Conservation (phyloP, 2,888 invertebrate species). For the Barypeithes pellucidus region DNA sequence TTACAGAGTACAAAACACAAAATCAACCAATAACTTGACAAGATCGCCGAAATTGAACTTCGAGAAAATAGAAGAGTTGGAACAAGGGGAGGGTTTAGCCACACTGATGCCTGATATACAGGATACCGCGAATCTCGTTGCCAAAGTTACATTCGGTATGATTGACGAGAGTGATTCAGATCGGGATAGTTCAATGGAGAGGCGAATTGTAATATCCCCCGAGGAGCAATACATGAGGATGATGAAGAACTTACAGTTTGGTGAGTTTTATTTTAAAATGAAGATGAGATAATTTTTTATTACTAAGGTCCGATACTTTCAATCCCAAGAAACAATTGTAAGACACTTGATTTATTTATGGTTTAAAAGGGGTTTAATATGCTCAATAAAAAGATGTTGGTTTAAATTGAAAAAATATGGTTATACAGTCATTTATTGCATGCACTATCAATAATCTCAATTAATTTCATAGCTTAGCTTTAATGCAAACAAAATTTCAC, state of each 20-base stretch:
- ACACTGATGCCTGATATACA: conserved; percentile 93
- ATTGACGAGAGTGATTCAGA: conserved; percentile 68
- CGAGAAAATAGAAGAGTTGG: conserved; percentile 76
- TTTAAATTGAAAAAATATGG: too few relatives aligned
- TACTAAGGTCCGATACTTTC: too few relatives aligned
- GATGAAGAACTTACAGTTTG: conserved; percentile 93
- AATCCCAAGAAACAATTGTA: too few relatives aligned
- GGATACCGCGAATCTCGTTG: conserved; percentile 75
- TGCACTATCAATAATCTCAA: too few relatives aligned
- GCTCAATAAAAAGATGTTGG: too few relatives aligned
- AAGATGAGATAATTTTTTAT: too few relatives aligned
- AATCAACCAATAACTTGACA: conserved; percentile 36
- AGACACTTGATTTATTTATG: too few relatives aligned
- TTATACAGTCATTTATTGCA: too few relatives aligned
- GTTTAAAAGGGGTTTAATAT: too few relatives aligned
- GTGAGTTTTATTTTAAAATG: conserved; percentile 71
- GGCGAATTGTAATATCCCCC: conserved; percentile 74
- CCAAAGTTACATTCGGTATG: conserved; percentile 69
- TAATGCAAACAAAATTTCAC: too few relatives aligned
- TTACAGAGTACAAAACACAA: conserved; percentile 50
- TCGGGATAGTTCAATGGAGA: conserved; percentile 68
- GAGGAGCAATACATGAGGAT: conserved; percentile 88
- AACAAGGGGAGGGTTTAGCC: conserved; percentile 92
- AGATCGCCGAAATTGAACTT: conserved; percentile 38
- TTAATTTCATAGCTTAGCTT: too few relatives aligned